Evolutionary conservation across 2,888 invertebrate species (phyloP).

Genomic region (Atrina japonica): DNA sequence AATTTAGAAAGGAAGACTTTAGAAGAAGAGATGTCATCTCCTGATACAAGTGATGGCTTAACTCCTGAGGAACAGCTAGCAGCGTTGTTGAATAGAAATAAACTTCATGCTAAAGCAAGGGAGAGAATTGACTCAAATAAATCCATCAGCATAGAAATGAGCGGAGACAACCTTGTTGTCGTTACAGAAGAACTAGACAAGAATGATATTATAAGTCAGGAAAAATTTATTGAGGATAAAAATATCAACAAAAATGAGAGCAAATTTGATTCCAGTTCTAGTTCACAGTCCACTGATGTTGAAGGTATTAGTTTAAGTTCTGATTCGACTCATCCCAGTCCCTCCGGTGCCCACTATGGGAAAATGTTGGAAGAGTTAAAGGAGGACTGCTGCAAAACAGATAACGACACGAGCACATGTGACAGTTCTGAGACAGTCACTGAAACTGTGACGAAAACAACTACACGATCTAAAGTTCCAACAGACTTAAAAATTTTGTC

Average conservation of each 20-base stretch:
- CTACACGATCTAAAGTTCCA: conserved; percentile 44
- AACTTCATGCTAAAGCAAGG: conserved; percentile 62
- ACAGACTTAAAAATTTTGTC: conserved; percentile 44
- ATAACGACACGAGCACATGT: conserved; percentile 30
- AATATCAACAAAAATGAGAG: conserved; percentile 66
- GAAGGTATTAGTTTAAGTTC: conserved; percentile 68
- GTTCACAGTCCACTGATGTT: conserved; percentile 65
- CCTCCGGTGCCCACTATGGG: conserved; percentile 58
- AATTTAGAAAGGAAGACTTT: conserved; percentile 48
- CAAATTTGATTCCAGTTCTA: conserved; percentile 64
- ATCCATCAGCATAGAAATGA: conserved; percentile 80
- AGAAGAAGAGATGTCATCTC: conserved; percentile 49
- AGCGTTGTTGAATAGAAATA: conserved; percentile 68
- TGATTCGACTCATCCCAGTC: conserved; percentile 69
- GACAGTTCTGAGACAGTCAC: conserved; percentile 26
- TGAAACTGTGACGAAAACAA: conserved; percentile 13
- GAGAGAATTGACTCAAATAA: conserved; percentile 63
- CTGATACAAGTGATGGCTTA: conserved; percentile 65
- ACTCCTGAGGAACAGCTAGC: conserved; percentile 72
- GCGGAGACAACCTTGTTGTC: conserved; percentile 80
- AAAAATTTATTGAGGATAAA: conserved; percentile 46
- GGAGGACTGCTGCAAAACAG: conserved; percentile 25
- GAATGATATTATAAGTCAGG: conserved; percentile 39
- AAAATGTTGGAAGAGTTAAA: conserved; percentile 55
- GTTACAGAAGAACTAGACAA: conserved; percentile 73